A percentile compares a stretch with the other conserved stretches of the same genome.
Evolutionary conservation across 1,140 invertebrate species (phyloP).

Genomic region (Semibalanus balanoides): DNA sequence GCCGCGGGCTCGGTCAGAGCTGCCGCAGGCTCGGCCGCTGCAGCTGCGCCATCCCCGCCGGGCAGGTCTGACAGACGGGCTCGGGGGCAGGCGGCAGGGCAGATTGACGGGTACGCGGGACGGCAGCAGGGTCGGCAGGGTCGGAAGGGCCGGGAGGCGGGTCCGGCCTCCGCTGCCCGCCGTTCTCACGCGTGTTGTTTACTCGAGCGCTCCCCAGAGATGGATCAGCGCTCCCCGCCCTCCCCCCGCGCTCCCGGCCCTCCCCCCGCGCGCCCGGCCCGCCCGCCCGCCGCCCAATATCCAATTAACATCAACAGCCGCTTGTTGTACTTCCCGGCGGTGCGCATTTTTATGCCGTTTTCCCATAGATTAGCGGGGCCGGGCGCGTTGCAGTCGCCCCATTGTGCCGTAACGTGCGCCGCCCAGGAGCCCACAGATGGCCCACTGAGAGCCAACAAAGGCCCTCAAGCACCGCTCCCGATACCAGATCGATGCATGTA

Average conservation of each 20-base stretch:
- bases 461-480: neutral
- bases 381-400: neutral
- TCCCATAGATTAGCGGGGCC: neutral
- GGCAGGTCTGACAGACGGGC: no score
- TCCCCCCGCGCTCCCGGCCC: no score
- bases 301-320: conserved; percentile 1
- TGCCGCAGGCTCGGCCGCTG: no score
- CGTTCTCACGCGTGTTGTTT: neutral
- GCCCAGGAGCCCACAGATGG: neutral
- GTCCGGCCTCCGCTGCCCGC: no score
- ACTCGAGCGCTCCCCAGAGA: neutral
- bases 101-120: no score
- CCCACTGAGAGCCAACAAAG: neutral
- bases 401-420: neutral
- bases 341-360: neutral
- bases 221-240: neutral
- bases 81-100: neutral
- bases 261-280: neutral
- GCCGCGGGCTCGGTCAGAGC: no score
- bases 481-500: neutral
- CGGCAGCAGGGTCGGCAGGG: no score
- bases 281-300: neutral
- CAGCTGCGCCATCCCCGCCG: no score
- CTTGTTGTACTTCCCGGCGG: neutral
- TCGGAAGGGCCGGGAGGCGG: no score